Evolutionary conservation across 2,113 vertebrate species (phyloP), one percentile per base, ranked within the genome.

Genomic region (Malaclemys terrapin): DNA sequence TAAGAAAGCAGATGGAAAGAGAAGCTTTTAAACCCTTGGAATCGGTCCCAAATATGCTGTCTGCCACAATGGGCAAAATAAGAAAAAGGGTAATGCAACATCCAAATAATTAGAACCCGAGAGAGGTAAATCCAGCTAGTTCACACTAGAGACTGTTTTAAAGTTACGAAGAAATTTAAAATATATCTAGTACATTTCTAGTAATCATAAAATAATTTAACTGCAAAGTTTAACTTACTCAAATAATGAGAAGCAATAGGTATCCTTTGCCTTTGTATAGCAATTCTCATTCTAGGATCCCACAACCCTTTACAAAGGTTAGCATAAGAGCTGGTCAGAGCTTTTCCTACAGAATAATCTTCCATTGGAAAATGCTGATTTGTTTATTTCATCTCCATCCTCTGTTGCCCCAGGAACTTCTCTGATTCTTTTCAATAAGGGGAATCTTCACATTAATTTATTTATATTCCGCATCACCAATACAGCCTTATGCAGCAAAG

Each of bases 11-110:
- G 93, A 97, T 91, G 89, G 79, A 59, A 93, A 94, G 10, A 94
- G 52, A 96, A 47, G 69, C 29, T 97, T 81, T 95, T 72, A 94
- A 95, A 96, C 92, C 88, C 94, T 93, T 94, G 93, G 91, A 96
- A 95, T 24, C 91, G 89, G 93, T 89, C 91, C 85, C 93, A 95
- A 88, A 80, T 91, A 85, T 35, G 81, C 35, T 54, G 52, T 88
- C 89, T 52, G 75, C 62, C n/a, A 93, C 86, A 94, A 86, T 69
- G 93, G 62, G 79, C 1, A 42, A 65, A 42, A 82, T 65, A 56
- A 8, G 22, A 24, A 93, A 65, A 91, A 57, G 50, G 2, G 3
- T 59, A 83, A 47, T 10, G 20, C 0, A 91, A 75, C 42, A 54
- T 31, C 4, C 45, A 91, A 45, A n/a, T 59, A 85, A 82, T 10